Evolutionary conservation across 2,797 vertebrate species (phyloP), one percentile per base, ranked within the genome.

Genomic region (Platyrinchus mystaceus): DNA sequence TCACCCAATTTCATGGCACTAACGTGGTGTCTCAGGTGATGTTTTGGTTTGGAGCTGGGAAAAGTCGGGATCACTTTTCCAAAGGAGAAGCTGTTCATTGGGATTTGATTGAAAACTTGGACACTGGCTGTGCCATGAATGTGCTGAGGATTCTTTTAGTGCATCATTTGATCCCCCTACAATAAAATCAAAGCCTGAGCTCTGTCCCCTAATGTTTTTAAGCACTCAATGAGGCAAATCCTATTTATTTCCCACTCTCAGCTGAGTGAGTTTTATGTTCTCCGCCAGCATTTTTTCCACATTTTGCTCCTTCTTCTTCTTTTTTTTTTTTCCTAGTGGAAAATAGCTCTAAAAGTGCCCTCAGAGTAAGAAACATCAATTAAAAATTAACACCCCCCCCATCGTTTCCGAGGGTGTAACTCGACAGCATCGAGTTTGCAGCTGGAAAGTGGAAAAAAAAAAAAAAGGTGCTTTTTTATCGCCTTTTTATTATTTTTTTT

Each of bases 221-320:
- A 55, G 71, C 50, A 24, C 10, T 18, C 32, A 2, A 0, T 26
- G 34, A 60, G 76, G 18, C 26, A 30, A 64, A 23, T 68, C 30
- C 17, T 0, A 10, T 70, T 47, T 0, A 10, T 67, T 47, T 24
- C 73, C 58, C 22, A 19, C 63, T 63, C 84, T 84, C 68, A 59
- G 82, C 32, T 53, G 20, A 76, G 14, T 49, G 87, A 80, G 10
- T 70, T 95, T 96, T 80, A 92, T 50, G 75, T 34, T 43, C 75
- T 28, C 39, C 55, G 56, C 41, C 26, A 69, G 17, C 2, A 4
- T 24, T 84, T 82, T 75, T 87, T n/a, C 87, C 82, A 74, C 64
- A 63, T 83, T 89, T 74, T 36, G 7, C 14, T 44, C 11, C 53
- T 70, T 34, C 4, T 4, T 30, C 46, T 39, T 56, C 17, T 43